Percentiles rank a stretch among this genome's conserved stretches.
Evolutionary conservation across 2,888 invertebrate genomes (phyloP).

Genomic region (Brachynemurus nebulosus): DNA sequence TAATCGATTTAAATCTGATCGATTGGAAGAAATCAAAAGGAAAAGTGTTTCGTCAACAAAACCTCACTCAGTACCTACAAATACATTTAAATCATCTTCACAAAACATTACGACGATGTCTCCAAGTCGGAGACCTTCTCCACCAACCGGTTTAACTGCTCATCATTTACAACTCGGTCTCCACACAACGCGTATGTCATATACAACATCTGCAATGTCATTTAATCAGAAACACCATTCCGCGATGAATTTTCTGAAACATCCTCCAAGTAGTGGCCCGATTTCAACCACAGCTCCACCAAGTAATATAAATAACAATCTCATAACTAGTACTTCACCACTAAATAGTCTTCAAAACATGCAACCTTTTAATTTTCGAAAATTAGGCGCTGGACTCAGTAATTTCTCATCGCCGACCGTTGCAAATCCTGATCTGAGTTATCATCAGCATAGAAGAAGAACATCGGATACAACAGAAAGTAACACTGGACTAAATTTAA

Average conservation of each 20-base stretch:
- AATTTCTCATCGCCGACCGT: slow-evolving; percentile 37
- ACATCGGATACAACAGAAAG: slow-evolving; percentile 34
- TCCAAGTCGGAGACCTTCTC: slow-evolving; percentile 52
- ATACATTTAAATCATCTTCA: slow-evolving; percentile 14
- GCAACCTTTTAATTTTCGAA: slow-evolving; percentile 90
- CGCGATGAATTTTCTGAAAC: slow-evolving; percentile 33
- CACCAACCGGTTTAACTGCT: slow-evolving; percentile 36
- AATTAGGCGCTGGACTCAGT: slow-evolving; percentile 49
- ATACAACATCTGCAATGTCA: slow-evolving; percentile 30
- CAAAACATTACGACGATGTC: slow-evolving; percentile 49
- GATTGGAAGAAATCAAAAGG: slow-evolving; percentile 30
- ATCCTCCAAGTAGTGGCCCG: slow-evolving; percentile 33
- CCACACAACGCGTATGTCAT: slow-evolving; percentile 23
- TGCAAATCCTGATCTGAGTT: slow-evolving; percentile 28
- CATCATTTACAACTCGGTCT: slow-evolving; percentile 31
- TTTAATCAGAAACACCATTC: slow-evolving; percentile 30
- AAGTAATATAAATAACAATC: slow-evolving; percentile 41
- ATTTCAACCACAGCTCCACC: slow-evolving; percentile 44
- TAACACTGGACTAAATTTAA: slow-evolving; percentile 43
- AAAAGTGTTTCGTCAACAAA: slow-evolving; percentile 16
- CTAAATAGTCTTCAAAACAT: slow-evolving; percentile 83
- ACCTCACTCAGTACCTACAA: slow-evolving; percentile 26
- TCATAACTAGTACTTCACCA: slow-evolving; percentile 58
- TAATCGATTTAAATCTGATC: slow-evolving; percentile 33
- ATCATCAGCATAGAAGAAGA: slow-evolving; percentile 32